Evolutionary conservation across 2,113 vertebrate genomes (phyloP).

Genomic region (Ciconia stormi): DNA sequence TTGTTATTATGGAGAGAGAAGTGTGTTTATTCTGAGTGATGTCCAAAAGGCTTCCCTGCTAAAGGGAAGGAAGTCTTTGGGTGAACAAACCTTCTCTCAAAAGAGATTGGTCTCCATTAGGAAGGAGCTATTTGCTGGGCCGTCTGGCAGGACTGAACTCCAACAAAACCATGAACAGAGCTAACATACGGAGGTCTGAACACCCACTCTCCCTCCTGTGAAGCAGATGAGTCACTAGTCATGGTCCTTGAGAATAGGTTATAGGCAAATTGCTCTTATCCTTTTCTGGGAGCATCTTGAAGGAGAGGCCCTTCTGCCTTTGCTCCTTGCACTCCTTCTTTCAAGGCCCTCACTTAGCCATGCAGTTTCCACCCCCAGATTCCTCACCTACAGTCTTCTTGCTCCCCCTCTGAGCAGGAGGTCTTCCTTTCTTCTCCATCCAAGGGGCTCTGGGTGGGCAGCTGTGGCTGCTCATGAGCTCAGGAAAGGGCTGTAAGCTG

Average conservation of each 20-base stretch:
- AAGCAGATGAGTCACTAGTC: background rate
- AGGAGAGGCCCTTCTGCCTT: background rate
- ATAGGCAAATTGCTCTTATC: background rate
- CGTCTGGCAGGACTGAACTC: background rate
- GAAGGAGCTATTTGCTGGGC: background rate
- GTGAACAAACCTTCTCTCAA: background rate
- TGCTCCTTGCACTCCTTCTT: background rate
- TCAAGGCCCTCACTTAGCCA: background rate
- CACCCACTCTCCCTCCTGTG: background rate
- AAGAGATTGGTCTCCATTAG: background rate
- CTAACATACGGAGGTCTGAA: background rate
- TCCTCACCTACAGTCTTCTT: background rate
- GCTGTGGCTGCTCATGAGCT: slow-evolving; percentile 43
- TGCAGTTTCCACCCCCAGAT: background rate
- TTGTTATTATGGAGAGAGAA: background rate
- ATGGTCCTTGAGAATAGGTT: background rate
- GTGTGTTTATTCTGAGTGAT: background rate
- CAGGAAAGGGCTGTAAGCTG: slow-evolving; percentile 55
- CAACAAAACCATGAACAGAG: background rate
- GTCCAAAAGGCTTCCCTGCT: background rate
- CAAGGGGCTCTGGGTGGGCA: slow-evolving; percentile 36
- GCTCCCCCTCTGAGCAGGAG: background rate
- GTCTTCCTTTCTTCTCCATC: slow-evolving; percentile 49
- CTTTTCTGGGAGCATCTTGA: background rate
- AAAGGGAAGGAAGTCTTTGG: background rate